Conservation (phyloP, 2,797 vertebrate genomes). For the Holocentrus rufus region DNA sequence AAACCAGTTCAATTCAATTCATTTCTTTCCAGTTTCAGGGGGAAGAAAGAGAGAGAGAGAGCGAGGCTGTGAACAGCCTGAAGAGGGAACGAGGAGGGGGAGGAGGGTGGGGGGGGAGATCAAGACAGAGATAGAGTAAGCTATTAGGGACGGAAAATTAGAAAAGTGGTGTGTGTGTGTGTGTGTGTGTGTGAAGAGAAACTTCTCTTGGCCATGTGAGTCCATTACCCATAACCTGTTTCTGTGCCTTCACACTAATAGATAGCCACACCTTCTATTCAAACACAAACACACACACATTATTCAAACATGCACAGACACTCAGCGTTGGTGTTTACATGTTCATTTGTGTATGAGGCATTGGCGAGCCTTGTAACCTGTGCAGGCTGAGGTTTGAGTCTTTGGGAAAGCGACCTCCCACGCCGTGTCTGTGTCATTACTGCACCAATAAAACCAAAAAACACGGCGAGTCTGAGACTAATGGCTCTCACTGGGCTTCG, state of each 20-base stretch:
- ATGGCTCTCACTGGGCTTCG: slow-evolving; percentile 19
- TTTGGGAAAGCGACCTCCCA: slow-evolving; percentile 56
- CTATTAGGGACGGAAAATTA: too few species aligned
- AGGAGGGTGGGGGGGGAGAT: not conserved
- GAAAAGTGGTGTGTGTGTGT: too few species aligned
- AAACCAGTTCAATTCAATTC: slow-evolving; percentile 9
- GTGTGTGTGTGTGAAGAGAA: not conserved
- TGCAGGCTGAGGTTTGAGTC: slow-evolving; percentile 3
- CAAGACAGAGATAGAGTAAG: too few species aligned
- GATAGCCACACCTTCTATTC: slow-evolving; percentile 28
- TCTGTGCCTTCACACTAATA: not conserved
- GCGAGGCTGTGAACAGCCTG: too few species aligned
- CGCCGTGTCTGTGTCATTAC: slow-evolving; percentile 3
- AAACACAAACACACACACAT: slow-evolving; percentile 12
- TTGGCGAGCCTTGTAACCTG: slow-evolving; percentile 11
- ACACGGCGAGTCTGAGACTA: slow-evolving; percentile 32
- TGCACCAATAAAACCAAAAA: slow-evolving; percentile 40
- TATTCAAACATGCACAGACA: slow-evolving; percentile 11
- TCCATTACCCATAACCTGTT: not conserved
- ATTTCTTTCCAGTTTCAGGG: not conserved
- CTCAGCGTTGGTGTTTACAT: slow-evolving; percentile 31
- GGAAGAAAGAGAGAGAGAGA: slow-evolving; percentile 5
- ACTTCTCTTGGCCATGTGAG: too few species aligned
- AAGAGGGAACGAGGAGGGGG: not conserved
- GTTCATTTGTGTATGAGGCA: not conserved